Base-by-base conservation (phyloP, 2,888 invertebrate species). In the Cephalotes varians region DNA sequence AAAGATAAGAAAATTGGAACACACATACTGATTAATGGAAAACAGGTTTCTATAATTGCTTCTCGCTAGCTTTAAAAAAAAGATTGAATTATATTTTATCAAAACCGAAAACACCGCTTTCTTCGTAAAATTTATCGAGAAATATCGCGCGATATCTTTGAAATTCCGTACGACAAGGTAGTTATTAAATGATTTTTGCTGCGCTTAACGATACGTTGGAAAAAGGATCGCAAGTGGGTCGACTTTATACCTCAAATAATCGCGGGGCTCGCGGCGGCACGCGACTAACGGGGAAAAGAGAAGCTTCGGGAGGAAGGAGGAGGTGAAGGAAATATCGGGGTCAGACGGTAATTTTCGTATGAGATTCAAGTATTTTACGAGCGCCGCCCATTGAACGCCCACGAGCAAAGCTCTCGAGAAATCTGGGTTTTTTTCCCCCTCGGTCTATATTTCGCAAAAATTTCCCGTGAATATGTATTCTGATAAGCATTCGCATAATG, bases 401-500 rank as follows among this genome's bases (percentile, higher is more conserved):
- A 51, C 76, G 73, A 74, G 10, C 51, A 10, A 56, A 25, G 37
- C 34, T 69, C 77, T 54, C 58, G 37, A 31, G 47, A 28, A 73
- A 65, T 73, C 49, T 62, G 1, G 12, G 15, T 69, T 80, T 82
- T 76, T 56, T 31, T 44, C 62, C 10, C 65, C 9, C n/a, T 34
- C 49, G 51, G 15, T 64, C 34, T 74, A 64, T 64, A 82, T 86
- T 86, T 84, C 81, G 51, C 56, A 44, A n/a, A 79, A 86, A 56
- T 80, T 86, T 81, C 84, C 82, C 79, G 80, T 77, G 85, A 84
- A 88, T 31, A 44, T 85, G 85, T 81, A 56, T 85, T 80, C 74
- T 90, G 88, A 88, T 88, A 89, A 90, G 87, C 90, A 76, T 77
- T 81, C 85, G 79, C 21, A 18, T 62, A 77, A 74, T 44, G 37